A percentile compares a stretch with the other conserved stretches of the same genome.
Conservation (phyloP, 2,113 vertebrate genomes). For the Erythrocercus mccallii region DNA sequence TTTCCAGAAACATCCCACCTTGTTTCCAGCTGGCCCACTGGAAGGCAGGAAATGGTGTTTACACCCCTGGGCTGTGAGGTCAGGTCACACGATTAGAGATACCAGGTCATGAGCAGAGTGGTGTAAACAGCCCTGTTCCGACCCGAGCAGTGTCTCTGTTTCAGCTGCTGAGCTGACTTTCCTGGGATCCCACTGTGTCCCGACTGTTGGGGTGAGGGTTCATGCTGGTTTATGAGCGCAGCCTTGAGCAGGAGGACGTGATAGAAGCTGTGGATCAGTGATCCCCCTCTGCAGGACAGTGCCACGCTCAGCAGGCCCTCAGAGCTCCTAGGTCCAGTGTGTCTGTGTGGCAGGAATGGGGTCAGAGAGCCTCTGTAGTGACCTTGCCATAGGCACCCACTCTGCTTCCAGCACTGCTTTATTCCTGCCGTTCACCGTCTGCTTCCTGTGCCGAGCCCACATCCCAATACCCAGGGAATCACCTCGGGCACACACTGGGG, state of each 20-base stretch:
- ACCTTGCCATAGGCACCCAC: background rate
- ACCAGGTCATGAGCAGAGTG: background rate
- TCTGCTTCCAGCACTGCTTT: background rate
- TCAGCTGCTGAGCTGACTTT: background rate
- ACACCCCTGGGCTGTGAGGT: rapidly evolving
- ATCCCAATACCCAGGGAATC: background rate
- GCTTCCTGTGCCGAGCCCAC: background rate
- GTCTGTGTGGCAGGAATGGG: background rate
- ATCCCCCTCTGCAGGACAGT: background rate
- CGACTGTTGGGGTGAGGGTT: background rate
- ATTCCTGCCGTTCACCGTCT: rapidly evolving
- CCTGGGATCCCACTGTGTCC: background rate
- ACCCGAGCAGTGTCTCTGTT: background rate
- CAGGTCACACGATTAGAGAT: background rate
- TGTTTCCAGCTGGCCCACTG: background rate
- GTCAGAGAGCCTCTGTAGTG: background rate
- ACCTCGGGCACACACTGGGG: background rate
- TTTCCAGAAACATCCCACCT: background rate
- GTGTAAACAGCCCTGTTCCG: background rate
- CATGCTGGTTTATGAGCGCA: rapidly evolving
- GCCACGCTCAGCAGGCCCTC: background rate
- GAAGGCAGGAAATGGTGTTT: background rate
- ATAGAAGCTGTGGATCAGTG: background rate
- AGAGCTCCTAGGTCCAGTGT: background rate
- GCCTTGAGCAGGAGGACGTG: background rate